Percentiles rank a stretch among this genome's conserved stretches.
Conservation (phyloP, 2,113 vertebrate species). For the Cervus canadensis region DNA sequence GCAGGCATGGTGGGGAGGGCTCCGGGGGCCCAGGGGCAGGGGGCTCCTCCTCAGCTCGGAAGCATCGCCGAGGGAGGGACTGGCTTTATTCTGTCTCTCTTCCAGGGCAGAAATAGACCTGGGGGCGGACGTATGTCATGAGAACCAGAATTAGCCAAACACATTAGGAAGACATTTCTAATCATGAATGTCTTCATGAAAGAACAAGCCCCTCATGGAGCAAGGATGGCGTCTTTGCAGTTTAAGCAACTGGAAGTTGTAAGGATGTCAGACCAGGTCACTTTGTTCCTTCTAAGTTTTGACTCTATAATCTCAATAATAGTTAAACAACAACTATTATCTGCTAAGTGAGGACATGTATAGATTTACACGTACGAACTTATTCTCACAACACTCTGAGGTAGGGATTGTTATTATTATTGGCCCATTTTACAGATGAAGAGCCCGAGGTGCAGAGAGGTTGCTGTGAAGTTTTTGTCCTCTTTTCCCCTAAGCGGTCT, state of each 20-base stretch:
- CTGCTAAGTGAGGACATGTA: background rate
- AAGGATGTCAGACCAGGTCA: background rate
- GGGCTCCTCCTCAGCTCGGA: background rate
- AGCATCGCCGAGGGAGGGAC: background rate
- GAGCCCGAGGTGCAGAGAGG: background rate
- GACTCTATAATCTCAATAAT: background rate
- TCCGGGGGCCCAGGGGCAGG: fast-evolving
- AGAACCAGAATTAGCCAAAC: background rate
- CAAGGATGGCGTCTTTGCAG: background rate
- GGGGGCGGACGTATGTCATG: background rate
- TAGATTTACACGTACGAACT: background rate
- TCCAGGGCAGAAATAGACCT: slow-evolving; percentile 15
- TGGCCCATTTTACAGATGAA: background rate
- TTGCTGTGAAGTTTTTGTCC: background rate
- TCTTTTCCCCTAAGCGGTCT: fast-evolving
- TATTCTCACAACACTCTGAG: background rate
- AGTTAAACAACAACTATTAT: background rate
- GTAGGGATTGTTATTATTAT: background rate
- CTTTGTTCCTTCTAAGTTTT: background rate
- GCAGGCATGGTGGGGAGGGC: background rate
- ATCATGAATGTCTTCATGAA: background rate
- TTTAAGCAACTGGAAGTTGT: background rate
- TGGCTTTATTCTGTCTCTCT: background rate
- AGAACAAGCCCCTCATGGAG: background rate
- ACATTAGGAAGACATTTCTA: background rate